Conservation (phyloP, 2,888 invertebrate genomes). For the Pyrrhosoma nymphula region DNA sequence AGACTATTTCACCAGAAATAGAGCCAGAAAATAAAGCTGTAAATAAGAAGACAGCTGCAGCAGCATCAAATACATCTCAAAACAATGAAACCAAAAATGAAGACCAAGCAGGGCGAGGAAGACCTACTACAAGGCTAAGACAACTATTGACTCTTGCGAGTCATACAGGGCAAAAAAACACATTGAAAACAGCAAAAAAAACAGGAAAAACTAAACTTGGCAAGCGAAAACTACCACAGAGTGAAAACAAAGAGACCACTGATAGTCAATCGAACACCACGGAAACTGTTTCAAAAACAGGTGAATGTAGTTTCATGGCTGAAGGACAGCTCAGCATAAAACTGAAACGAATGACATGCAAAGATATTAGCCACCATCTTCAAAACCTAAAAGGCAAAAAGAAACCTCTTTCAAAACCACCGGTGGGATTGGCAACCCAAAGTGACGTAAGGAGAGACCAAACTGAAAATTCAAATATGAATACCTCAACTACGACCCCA, state of each 20-base stretch:
- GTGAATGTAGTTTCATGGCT: neutral
- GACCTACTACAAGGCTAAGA: neutral
- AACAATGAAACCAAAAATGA: neutral
- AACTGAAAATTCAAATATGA: no score
- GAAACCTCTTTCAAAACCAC: neutral
- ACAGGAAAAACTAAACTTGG: neutral
- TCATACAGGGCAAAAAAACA: neutral
- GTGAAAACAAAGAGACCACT: neutral
- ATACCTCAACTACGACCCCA: no score
- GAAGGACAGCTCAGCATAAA: neutral
- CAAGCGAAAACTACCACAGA: neutral
- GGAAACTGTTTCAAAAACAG: neutral
- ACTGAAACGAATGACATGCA: neutral
- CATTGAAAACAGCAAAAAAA: neutral
- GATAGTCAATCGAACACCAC: neutral
- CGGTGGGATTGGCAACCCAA: neutral
- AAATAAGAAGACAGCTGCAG: neutral
- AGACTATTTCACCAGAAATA: neutral
- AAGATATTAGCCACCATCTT: neutral
- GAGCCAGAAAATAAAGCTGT: neutral
- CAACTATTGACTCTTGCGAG: neutral
- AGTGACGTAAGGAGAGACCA: neutral
- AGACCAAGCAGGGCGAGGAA: neutral
- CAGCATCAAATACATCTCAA: neutral
- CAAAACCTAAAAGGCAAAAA: neutral